A percentile compares a stretch with the other conserved stretches of the same genome.
phyloP scores from a whole-genome alignment of 2,888 invertebrate species.

The Clivina fossor region DNA sequence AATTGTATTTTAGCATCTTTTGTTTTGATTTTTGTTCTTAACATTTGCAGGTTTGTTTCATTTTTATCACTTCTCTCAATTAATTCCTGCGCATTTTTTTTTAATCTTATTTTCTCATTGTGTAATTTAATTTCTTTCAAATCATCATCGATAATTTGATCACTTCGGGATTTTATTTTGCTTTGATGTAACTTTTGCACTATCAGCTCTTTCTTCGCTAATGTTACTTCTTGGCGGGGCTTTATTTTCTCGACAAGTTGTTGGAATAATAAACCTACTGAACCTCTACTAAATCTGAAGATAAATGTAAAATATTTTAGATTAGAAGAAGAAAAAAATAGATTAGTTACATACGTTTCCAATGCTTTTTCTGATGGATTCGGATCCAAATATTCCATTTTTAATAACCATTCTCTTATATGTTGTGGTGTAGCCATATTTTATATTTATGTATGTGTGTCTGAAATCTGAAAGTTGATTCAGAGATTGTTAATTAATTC shows the following conservation, averaged over 20 bases:
- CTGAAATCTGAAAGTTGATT: no score
- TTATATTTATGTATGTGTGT: no score
- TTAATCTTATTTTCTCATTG: constrained; percentile 14
- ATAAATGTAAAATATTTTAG: not conserved
- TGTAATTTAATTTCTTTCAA: constrained; percentile 8
- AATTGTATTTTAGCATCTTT: constrained; percentile 23
- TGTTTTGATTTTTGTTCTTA: constrained; percentile 16
- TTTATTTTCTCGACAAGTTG: constrained; percentile 21
- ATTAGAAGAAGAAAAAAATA: not conserved
- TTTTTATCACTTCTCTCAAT: constrained; percentile 5
- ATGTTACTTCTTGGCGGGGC: constrained; percentile 15
- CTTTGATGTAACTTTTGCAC: constrained; percentile 2
- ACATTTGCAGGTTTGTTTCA: constrained; percentile 12
- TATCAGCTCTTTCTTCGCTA: constrained; percentile 8
- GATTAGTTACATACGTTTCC: constrained; percentile 10
- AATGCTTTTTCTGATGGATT: constrained; percentile 25
- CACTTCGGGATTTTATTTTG: not conserved
- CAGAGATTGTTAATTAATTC: no score
- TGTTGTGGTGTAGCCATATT: constrained; percentile 16
- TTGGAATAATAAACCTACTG: constrained; percentile 17
- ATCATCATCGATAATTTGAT: constrained; percentile 5
- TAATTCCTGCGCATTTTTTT: constrained; percentile 9
- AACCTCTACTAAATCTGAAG: constrained; percentile 20
- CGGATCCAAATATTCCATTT: constrained; percentile 23
- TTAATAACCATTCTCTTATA: constrained; percentile 20